Percentiles rank a stretch among this genome's conserved stretches.
These are phyloP conservation scores for Baronia brevicornis DNA, from an alignment of 2,888 invertebrate genomes.

Conservation along the genomic window DNA sequence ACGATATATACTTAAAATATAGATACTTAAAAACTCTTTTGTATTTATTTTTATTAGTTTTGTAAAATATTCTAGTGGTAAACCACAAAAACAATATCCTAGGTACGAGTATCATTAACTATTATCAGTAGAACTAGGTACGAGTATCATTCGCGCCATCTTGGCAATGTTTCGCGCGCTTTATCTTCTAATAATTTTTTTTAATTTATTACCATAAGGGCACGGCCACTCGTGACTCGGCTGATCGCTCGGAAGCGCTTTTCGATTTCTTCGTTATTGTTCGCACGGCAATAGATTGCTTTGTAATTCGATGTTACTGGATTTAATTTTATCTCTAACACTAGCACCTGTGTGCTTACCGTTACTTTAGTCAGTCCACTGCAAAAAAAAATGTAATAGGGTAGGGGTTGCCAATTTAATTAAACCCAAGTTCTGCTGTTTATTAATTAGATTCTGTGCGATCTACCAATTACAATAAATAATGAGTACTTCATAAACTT, in stretches of 20 bases:
- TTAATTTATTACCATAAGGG: slow-evolving; percentile 18
- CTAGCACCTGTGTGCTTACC: too few species aligned
- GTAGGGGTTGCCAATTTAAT: too few species aligned
- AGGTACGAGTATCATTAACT: not conserved
- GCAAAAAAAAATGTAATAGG: too few species aligned
- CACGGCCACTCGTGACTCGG: slow-evolving; percentile 20
- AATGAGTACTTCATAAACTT: too few species aligned
- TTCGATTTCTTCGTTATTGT: slow-evolving; percentile 16
- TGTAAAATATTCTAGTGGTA: too few species aligned
- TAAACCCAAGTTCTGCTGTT: too few species aligned
- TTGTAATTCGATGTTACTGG: slow-evolving; percentile 1
- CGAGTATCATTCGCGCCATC: slow-evolving; percentile 20
- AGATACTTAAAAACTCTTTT: too few species aligned
- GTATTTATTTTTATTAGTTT: too few species aligned
- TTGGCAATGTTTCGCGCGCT: slow-evolving; percentile 19
- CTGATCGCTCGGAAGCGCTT: slow-evolving; percentile 20
- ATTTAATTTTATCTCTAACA: not conserved
- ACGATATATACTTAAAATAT: not conserved
- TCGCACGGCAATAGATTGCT: slow-evolving; percentile 17
- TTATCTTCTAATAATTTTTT: slow-evolving; percentile 12
- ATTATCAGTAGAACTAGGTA: slow-evolving; percentile 2
- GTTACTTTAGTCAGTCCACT: too few species aligned
- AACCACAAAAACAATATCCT: not conserved
- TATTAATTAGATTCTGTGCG: too few species aligned
- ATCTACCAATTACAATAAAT: too few species aligned